phyloP scores from a whole-genome alignment of 2,797 vertebrate species.

The Neostethus bicornis region DNA sequence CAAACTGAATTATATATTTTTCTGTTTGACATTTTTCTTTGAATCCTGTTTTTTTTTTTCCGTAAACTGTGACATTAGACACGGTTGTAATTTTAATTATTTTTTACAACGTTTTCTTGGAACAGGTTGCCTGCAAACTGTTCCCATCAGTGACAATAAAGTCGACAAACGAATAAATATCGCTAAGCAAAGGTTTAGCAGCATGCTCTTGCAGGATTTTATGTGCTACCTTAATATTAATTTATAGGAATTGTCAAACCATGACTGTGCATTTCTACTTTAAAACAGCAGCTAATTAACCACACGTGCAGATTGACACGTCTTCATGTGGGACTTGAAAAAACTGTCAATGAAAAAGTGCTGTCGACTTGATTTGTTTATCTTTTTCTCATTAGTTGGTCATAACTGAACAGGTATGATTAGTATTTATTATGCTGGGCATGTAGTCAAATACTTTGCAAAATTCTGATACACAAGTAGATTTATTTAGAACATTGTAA shows the following conservation, averaged over 20 bases:
- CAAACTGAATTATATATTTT: neutral
- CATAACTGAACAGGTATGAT: neutral
- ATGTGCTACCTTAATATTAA: neutral
- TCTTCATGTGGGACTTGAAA: neutral
- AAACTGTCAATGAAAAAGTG: neutral
- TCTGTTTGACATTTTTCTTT: neutral
- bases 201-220: neutral
- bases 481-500: constrained; percentile 15
- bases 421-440: neutral
- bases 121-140: neutral
- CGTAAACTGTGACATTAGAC: neutral
- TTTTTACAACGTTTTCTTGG: neutral
- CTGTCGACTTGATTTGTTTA: neutral
- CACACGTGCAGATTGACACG: neutral
- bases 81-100: neutral
- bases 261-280: neutral
- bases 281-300: neutral
- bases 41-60: too few relatives aligned
- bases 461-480: neutral
- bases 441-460: neutral
- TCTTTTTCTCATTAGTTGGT: neutral
- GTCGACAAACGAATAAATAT: neutral
- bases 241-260: neutral
- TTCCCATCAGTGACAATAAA: neutral
- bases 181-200: neutral